These are phyloP conservation scores for Ommatoiulus sabulosus DNA, from an alignment of 2,888 invertebrate species.

Conservation along the genomic window DNA sequence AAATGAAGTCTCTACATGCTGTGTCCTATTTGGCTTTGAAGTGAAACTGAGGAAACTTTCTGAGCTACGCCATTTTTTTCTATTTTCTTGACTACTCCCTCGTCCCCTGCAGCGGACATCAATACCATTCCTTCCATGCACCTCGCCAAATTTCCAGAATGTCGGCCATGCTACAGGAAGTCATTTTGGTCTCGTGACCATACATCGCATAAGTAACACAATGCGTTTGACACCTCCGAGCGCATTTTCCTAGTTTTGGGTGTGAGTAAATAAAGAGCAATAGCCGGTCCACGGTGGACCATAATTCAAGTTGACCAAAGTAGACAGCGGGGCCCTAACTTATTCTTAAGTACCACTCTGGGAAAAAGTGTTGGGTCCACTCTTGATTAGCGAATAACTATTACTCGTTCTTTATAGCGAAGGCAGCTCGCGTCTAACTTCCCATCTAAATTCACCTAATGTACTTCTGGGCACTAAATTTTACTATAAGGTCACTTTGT, in stretches of 20 bases:
- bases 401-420: conserved; percentile 52
- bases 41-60: too few relatives aligned
- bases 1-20: too few relatives aligned
- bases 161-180: neutral
- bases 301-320: conserved; percentile 54
- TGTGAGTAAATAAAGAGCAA: conserved; percentile 53
- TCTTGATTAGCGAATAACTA: conserved; percentile 54
- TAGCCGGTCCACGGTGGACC: conserved; percentile 48
- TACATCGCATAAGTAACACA: neutral
- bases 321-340: conserved; percentile 53
- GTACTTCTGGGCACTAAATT: conserved; percentile 53
- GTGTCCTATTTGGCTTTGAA: too few relatives aligned
- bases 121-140: neutral
- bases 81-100: neutral
- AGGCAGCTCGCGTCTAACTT: conserved; percentile 44
- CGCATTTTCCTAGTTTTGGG: neutral
- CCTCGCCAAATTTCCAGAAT: neutral
- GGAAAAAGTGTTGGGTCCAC: conserved; percentile 51
- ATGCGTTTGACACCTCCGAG: conserved; percentile 31
- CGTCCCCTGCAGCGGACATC: neutral
- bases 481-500: conserved; percentile 55
- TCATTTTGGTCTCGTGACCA: neutral
- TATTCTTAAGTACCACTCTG: conserved; percentile 57
- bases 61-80: neutral
- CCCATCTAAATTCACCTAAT: conserved; percentile 54